Percentiles rank a stretch among this genome's conserved stretches.
Evolutionary conservation across 2,113 vertebrate genomes (phyloP).

Genomic region (Prunella himalayana): DNA sequence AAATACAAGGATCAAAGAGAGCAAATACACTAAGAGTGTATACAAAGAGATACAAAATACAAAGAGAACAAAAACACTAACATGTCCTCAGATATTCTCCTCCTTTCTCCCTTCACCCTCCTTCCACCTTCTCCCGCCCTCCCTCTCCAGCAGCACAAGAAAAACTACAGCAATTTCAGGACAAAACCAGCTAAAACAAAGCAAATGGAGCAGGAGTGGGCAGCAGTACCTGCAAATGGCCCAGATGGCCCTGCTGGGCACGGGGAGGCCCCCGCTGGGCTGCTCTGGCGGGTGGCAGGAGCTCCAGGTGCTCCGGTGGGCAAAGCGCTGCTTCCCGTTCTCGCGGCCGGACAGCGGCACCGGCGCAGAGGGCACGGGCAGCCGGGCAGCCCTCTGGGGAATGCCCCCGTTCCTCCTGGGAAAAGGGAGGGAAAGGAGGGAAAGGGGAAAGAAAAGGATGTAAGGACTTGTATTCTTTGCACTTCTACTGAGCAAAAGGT

Average conservation of each 20-base stretch:
- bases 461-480: neutral
- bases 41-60: no score
- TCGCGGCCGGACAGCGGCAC: neutral
- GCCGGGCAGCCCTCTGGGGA: neutral
- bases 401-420: constrained; percentile 52
- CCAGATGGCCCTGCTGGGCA: constrained; percentile 52
- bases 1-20: neutral
- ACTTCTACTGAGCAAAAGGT: neutral
- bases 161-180: neutral
- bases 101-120: neutral
- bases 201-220: fast-evolving
- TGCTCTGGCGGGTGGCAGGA: constrained; percentile 27
- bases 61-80: neutral
- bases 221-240: constrained; percentile 64
- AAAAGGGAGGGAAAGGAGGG: neutral
- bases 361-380: neutral
- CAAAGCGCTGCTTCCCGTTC: constrained; percentile 55
- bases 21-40: neutral
- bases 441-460: neutral
- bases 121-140: neutral
- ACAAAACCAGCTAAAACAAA: fast-evolving
- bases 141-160: neutral
- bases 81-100: neutral
- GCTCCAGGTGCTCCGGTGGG: constrained; percentile 59
- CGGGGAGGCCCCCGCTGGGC: neutral